Evolutionary conservation across 2,888 invertebrate genomes (phyloP), one percentile per base, ranked within the genome.

Genomic region (Oxystoma pomonae): DNA sequence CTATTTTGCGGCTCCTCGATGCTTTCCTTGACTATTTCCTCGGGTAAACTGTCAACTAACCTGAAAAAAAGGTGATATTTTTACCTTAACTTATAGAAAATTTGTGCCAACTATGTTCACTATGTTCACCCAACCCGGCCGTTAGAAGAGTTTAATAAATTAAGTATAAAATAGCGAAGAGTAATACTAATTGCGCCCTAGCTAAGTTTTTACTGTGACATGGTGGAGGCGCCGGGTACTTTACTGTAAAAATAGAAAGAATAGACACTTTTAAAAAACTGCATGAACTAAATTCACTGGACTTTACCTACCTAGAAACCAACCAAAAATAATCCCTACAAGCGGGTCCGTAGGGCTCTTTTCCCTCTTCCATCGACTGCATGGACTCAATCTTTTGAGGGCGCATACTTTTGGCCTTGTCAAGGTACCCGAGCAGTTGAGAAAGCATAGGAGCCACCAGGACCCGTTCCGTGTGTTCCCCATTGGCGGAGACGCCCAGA

Each of bases 271-370:
- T n/a, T n/a, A n/a, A n/a, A n/a, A n/a, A n/a, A n/a, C n/a, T n/a
- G n/a, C n/a, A n/a, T n/a, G n/a, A n/a, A n/a, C n/a, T n/a, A n/a
- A n/a, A n/a, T n/a, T n/a, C n/a, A n/a, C n/a, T n/a, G 20, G 20
- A 2, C 12, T 49, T n/a, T 20, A 16, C 50, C 18, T 56, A 67
- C 67, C 67, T 60, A 68, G 95, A 93, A 16, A 95, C 85, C 1
- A 96, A 83, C 95, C 96, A 96, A 79, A 96, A 96, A 79, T 95
- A 97, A 77, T 97, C 96, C 5, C 95, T 83, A 76, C 96, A 96
- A 1, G 96, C 96, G 0, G 96, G 95, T 0, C 96, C 96, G 76
- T 94, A 96, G 0, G 95, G 94, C 75, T 96, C 96, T 76, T 96
- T 94, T n/a, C 92, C 92, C 76, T 91, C 91, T 72, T 91, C 90